A percentile compares a stretch with the other conserved stretches of the same genome.
Conservation (phyloP, 1,140 invertebrate species). For the Scaptodrosophila lebanonensis region DNA sequence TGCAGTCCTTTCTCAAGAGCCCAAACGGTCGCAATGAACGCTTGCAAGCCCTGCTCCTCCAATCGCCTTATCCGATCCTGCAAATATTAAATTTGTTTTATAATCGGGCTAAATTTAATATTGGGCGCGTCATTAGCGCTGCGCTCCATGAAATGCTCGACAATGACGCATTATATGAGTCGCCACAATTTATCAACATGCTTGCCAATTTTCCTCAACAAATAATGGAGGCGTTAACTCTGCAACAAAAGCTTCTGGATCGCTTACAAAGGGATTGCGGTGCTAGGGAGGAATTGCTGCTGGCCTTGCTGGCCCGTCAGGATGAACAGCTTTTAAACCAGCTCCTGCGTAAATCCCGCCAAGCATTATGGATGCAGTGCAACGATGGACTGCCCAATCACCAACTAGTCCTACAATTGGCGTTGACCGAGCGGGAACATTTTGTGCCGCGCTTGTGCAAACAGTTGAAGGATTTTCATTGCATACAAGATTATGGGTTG, state of each 20-base stretch:
- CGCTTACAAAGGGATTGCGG: slow-evolving; percentile 14
- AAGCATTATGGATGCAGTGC: slow-evolving; percentile 4
- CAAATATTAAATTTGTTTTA: slow-evolving; percentile 36
- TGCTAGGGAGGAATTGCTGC: slow-evolving; percentile 28
- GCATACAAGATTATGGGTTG: slow-evolving; percentile 37
- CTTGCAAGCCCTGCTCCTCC: slow-evolving; percentile 17
- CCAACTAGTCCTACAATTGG: slow-evolving; percentile 47
- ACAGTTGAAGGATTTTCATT: slow-evolving; percentile 42
- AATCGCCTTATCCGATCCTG: slow-evolving; percentile 43
- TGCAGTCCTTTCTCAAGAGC: slow-evolving; percentile 38
- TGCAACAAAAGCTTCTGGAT: slow-evolving; percentile 32
- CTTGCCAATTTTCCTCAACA: slow-evolving; percentile 49
- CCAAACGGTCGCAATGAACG: slow-evolving; percentile 13
- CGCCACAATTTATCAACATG: slow-evolving; percentile 42
- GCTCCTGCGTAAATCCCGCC: slow-evolving; percentile 19
- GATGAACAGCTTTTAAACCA: slow-evolving; percentile 29
- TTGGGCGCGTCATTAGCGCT: slow-evolving; percentile 36
- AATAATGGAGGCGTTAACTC: slow-evolving; percentile 29
- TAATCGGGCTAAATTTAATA: slow-evolving; percentile 33
- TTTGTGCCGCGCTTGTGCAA: slow-evolving; percentile 54
- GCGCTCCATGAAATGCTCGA: slow-evolving; percentile 33
- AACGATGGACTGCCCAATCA: slow-evolving; percentile 18
- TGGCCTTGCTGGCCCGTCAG: slow-evolving; percentile 41
- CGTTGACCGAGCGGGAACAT: slow-evolving; percentile 31
- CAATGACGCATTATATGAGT: slow-evolving; percentile 23